phyloP scores from a whole-genome alignment of 2,797 vertebrate species.

The Micropoecilia bifurca region DNA sequence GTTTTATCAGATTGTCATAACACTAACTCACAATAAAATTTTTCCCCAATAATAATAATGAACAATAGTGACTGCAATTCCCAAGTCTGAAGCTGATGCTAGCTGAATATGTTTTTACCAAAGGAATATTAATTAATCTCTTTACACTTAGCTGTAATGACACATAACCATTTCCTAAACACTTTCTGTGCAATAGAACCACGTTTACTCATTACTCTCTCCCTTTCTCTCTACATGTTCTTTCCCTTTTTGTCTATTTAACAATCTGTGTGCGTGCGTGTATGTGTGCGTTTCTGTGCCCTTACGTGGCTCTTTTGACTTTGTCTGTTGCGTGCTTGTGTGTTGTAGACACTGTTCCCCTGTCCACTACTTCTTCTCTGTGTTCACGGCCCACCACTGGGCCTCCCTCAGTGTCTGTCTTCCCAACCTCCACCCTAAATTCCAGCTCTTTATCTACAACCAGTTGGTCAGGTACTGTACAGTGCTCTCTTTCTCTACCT shows the following conservation, averaged over 20 bases:
- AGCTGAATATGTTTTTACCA: not conserved
- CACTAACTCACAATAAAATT: not conserved
- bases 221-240: constrained; percentile 67
- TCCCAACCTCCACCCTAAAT: constrained; percentile 98
- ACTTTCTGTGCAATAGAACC: constrained; percentile 43
- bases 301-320: constrained; percentile 68
- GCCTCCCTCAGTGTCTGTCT: constrained; percentile 99
- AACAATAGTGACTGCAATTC: not conserved
- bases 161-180: not conserved
- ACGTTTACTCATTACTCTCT: constrained; percentile 73
- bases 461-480: constrained; percentile 99
- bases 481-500: constrained; percentile 79
- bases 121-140: not conserved
- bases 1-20: not conserved
- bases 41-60: not conserved
- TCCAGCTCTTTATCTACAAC: constrained; percentile 99
- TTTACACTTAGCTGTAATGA: not conserved
- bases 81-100: not conserved
- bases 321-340: constrained; percentile 74
- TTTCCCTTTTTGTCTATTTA: constrained; percentile 34
- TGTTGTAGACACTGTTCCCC: constrained; percentile 99
- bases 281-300: constrained; percentile 25
- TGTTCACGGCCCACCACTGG: constrained; percentile 99
- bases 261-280: constrained; percentile 9
- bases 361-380: constrained; percentile 99